Evolutionary conservation across 2,113 vertebrate genomes (phyloP), one percentile per base, ranked within the genome.

Genomic region (Otocyon megalotis): DNA sequence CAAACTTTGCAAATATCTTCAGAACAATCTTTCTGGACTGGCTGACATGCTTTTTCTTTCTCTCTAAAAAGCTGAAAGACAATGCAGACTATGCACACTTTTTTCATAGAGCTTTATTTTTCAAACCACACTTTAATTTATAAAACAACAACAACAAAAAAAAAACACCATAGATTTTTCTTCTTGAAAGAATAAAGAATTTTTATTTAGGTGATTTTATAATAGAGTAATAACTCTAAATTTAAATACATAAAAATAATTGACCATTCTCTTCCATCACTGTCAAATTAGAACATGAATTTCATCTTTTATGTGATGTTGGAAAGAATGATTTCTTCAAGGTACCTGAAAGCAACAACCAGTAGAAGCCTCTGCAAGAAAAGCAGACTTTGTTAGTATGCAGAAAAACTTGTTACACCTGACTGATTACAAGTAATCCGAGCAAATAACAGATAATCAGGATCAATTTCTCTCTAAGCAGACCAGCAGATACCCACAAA

Each of bases 381-480:
- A 90, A 86, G 32, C 12, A 67, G 72, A 72, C 16, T 94, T 79
- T 58, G 30, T 96, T 53, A 90, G 43, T 60, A 69, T 77, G 17
- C n/a, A 56, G 77, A 85, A 82, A 77, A 87, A 56, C 71, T 87
- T 72, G 72, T 86, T 37, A 76, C 53, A 72, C n/a, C 90, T 88
- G 50, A 79, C n/a, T 85, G 77, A 94, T 79, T 62, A 83, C 86
- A 97, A 94, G 74, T 67, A 80, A 82, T 94, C 85, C 43, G 79
- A 91, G 77, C 65, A 93, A 93, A 85, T 58, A 93, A 79, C 50
- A 88, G 72, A 89, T 96, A 60, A 97, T 93, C 19, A 43, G 58
- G 95, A 95, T 90, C 82, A 63, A 89, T 76, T 96, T 79, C 67
- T 97, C 81, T 92, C 82, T 93, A 96, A 94, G 88, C 54, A 94